Conservation (phyloP, 2,888 invertebrate species). For the Siphonodentalium dalli region DNA sequence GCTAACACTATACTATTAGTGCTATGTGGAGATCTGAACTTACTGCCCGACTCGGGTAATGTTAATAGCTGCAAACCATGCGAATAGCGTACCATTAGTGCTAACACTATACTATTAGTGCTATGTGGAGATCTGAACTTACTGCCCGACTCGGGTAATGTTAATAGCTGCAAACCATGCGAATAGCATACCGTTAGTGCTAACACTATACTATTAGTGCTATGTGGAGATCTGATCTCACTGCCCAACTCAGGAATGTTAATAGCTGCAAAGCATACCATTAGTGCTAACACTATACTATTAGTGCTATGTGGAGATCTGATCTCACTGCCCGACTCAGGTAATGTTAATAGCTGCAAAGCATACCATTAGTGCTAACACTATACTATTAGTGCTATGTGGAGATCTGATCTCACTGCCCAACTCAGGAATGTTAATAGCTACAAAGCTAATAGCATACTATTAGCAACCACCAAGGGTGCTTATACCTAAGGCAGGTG, state of each 20-base stretch:
- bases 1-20: constrained; percentile 83
- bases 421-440: constrained; percentile 84
- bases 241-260: constrained; percentile 88
- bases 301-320: constrained; percentile 96
- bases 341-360: too few species aligned
- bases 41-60: constrained; percentile 92
- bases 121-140: constrained; percentile 99
- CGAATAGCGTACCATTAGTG: too few species aligned
- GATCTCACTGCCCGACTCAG: constrained; percentile 97
- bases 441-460: too few species aligned
- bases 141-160: constrained; percentile 90
- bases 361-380: too few species aligned
- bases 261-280: too few species aligned
- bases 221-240: constrained; percentile 99
- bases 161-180: too few species aligned
- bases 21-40: constrained; percentile 98
- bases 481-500: too few species aligned
- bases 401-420: constrained; percentile 99
- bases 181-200: too few species aligned
- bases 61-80: too few species aligned
- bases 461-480: too few species aligned
- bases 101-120: constrained; percentile 83
- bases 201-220: constrained; percentile 84
- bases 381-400: constrained; percentile 91
- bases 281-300: constrained; percentile 81